Evolutionary conservation across 2,888 invertebrate genomes (phyloP), one percentile per base, ranked within the genome.

Genomic region (Ceramica pisi): DNA sequence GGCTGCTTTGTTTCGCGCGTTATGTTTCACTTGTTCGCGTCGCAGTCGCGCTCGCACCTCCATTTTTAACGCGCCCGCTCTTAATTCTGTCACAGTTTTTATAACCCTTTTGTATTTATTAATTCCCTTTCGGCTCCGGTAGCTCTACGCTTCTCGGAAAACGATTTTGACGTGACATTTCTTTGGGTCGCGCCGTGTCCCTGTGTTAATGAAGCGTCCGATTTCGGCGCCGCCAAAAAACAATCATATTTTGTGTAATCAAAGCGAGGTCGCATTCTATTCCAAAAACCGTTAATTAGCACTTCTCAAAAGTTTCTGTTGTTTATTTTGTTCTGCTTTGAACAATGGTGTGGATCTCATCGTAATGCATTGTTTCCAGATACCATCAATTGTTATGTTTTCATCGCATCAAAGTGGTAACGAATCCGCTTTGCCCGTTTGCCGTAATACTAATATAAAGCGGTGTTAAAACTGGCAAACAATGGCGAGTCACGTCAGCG

Each of bases 1-100:
- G 96, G 94, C 96, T 95, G 96, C 95, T 95, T 96, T 96, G 95
- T 96, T 96, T 96, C 95, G 95, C 96, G 96, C 96, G 93, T 96
- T 95, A 95, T 96, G 94, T 96, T 96, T 95, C 95, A 95, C 95
- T 94, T 95, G 96, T 95, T 95, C 94, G 92, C 95, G 94, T 93
- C 92, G 92, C 93, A 90, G 90, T 92, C 90, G 89, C 90, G 88
- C 89, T 89, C 90, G 90, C 91, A 91, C 92, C 91, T 90, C 90
- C 92, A 92, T 94, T 94, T 92, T 94, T 94, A 94, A 94, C 93
- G 93, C 93, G 93, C 91, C 91, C 94, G 93, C 91, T 95, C 93
- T 95, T 96, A 96, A 96, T 95, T 95, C 95, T 95, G 95, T 95
- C 95, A 94, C 94, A 94, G 93, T 94, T 96, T 95, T 95, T 95